These are phyloP conservation scores for Apodemus agrarius DNA, from an alignment of 2,797 vertebrate species.

Conservation along the genomic window DNA sequence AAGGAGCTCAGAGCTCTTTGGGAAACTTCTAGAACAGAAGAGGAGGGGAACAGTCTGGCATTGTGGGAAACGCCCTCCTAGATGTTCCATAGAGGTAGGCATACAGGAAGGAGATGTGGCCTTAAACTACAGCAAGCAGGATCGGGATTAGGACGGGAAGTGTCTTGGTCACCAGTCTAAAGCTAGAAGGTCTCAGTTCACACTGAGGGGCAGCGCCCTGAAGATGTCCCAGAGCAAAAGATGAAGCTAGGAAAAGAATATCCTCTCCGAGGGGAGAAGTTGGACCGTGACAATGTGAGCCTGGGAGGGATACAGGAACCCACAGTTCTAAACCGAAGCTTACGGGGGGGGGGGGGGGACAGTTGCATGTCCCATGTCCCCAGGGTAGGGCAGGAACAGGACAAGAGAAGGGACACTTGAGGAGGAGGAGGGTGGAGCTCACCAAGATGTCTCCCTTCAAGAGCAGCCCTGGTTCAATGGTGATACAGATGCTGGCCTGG, in stretches of 20 bases:
- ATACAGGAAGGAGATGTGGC: background rate
- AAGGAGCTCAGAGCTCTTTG: slow-evolving; percentile 36
- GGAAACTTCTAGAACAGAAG: background rate
- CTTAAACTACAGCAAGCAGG: background rate
- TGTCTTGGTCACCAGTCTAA: background rate
- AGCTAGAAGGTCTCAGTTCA: background rate
- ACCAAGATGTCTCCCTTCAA: slow-evolving; percentile 97
- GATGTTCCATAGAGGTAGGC: background rate
- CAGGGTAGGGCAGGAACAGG: background rate
- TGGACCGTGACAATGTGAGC: background rate
- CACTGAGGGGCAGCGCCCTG: background rate
- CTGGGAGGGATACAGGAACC: background rate
- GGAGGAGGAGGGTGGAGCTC: slow-evolving; percentile 73
- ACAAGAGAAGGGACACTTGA: background rate
- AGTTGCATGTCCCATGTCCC: background rate
- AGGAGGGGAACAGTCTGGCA: background rate
- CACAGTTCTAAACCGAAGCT: background rate
- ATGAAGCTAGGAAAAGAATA: background rate
- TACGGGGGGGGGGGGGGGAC: background rate
- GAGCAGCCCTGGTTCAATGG: slow-evolving; percentile 95
- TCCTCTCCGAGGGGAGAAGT: too few species aligned
- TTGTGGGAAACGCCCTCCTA: background rate
- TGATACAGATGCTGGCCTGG: slow-evolving; percentile 96
- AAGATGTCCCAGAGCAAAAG: background rate
- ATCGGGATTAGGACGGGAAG: background rate